Evolutionary conservation across 2,888 invertebrate species (phyloP), one percentile per base, ranked within the genome.

Genomic region (Asteroscopus sphinx): DNA sequence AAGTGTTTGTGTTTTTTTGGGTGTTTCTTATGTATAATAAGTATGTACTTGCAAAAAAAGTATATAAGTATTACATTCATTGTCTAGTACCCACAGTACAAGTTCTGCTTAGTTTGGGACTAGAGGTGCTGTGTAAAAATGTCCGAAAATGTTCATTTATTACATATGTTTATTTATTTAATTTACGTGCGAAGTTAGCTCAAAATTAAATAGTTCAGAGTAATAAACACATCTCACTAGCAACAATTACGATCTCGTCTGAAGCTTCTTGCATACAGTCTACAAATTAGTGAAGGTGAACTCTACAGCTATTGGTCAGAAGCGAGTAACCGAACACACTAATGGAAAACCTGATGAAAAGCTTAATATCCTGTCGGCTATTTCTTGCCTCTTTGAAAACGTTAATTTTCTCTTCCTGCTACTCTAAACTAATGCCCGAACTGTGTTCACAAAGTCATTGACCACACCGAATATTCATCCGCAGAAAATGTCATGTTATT

Each of bases 361-460:
- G 86, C 86, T 83, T 89, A 89, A 90, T 90, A 88, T 87, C 79
- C 83, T 77, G 81, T 77, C 81, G 74, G 74, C 73, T 76, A 77
- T 79, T 76, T 78, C 78, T 73, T 76, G 68, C 73, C 81, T 82
- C 86, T 88, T 89, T 90, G 84, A 83, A 77, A 83, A 79, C 82
- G 84, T 87, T 88, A 87, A 91, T 91, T 90, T 88, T 83, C 85
- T 76, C 80, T 80, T 84, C 81, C 83, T 81, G 77, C 76, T 70
- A 74, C 81, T 77, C 83, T 85, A 21, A 13, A 62, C 21, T 30
- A 48, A 71, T 53, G 51, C 65, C 73, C 63, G 68, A 77, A 73
- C 70, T 69, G 72, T 68, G 68, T 57, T 47, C 49, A 21, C 32
- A 54, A 74, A 71, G 66, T 71, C 63, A 72, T 56, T 48, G 58